Evolutionary conservation across 2,888 invertebrate genomes (phyloP), one percentile per base, ranked within the genome.

Genomic region (Drosophila tripunctata): DNA sequence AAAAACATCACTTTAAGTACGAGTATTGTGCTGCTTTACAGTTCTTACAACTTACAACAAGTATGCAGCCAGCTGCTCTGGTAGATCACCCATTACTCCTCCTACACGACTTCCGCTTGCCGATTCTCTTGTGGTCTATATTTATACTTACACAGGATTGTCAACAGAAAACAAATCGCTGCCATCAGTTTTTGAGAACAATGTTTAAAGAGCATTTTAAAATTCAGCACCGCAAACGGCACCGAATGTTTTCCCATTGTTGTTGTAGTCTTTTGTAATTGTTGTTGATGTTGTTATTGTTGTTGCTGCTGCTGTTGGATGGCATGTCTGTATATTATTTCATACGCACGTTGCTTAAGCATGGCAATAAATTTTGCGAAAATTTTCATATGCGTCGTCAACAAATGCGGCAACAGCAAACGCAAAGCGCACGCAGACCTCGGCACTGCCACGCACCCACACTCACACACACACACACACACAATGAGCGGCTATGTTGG

Each of bases 181-280:
- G 86, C 83, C 83, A 81, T 81, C 83, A 83, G 66, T 86, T 83
- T 44, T 44, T 66, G 68, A 47, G 71, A 44, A 67, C 65, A 74
- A 79, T 86, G 84, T 77, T 86, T 83, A 86, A 86, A 77, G 84
- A 83, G 57, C 71, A 71, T 80, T 86, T 81, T 81, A 86, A 86
- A 86, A 86, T 86, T 86, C 81, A 83, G 68, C 64, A 76, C 21
- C 63, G 61, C 66, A 61, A 50, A 44, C 58, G 54, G 55, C 43
- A 55, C 14, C 57, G 40, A 61, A 66, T 56, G 40, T 33, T 65
- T 15, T 19, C 40, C 3, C 15, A 36, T 27, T 64, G 43, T 43
- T 48, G 15, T 24, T 38, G 27, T 38, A 19, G 38, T 43, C 44
- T 4, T n/a, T 40, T 57, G 57, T 40, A 40, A 38, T 38, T 65